Percentiles rank a stretch among this genome's conserved stretches.
These are phyloP conservation scores for Tetragnatha versicolor DNA, from an alignment of 1,140 invertebrate species.

Conservation along the genomic window DNA sequence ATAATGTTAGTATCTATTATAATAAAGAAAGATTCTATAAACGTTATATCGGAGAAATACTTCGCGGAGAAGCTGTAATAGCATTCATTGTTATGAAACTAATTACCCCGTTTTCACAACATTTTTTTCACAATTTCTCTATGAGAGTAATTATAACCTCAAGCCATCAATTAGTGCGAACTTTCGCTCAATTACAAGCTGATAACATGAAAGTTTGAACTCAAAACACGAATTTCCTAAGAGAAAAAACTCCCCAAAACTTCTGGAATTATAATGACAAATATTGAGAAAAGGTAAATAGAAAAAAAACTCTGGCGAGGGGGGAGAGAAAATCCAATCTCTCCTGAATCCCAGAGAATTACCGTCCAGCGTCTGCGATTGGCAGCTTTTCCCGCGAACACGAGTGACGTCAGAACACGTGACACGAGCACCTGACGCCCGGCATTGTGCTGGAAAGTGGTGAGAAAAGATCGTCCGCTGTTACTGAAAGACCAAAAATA, in stretches of 20 bases:
- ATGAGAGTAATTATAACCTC: too few species aligned
- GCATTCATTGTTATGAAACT: too few species aligned
- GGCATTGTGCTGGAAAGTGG: slow-evolving; percentile 48
- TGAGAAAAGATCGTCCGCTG: slow-evolving; percentile 51
- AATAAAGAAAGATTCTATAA: too few species aligned
- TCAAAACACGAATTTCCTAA: too few species aligned
- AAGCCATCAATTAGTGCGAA: too few species aligned
- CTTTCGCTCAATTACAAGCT: too few species aligned
- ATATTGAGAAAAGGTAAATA: slow-evolving; percentile 1
- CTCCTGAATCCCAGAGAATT: slow-evolving; percentile 43
- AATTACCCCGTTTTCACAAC: too few species aligned
- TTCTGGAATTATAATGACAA: slow-evolving; percentile 24
- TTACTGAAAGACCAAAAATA: slow-evolving; percentile 45
- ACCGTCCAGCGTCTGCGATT: slow-evolving; percentile 46
- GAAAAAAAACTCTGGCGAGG: not conserved
- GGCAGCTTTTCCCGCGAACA: slow-evolving; percentile 52
- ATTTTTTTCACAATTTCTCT: too few species aligned
- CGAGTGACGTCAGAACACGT: slow-evolving; percentile 52
- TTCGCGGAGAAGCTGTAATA: too few species aligned
- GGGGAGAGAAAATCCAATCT: slow-evolving; percentile 47
- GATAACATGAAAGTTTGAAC: too few species aligned
- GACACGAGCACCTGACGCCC: slow-evolving; percentile 50
- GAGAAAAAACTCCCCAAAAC: not conserved
- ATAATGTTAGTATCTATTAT: too few species aligned
- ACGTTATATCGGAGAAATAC: too few species aligned